Conservation (phyloP, 2,888 invertebrate genomes). For the Lycocerus yunnanus region DNA sequence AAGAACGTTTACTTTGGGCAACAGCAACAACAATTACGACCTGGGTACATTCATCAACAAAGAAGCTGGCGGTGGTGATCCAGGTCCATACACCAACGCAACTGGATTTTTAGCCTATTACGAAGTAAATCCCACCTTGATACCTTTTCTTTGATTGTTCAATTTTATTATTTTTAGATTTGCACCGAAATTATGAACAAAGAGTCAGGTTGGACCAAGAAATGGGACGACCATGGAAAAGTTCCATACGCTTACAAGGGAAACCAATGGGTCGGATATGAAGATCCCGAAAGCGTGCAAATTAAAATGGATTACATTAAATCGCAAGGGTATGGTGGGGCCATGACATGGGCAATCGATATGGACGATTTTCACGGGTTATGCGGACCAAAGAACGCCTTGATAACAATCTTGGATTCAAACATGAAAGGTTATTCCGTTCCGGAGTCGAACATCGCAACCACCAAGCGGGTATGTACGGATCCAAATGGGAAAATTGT, state of each 20-base stretch:
- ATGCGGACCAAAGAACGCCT: conserved; percentile 77
- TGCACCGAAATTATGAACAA: conserved; percentile 75
- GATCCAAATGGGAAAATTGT: neutral
- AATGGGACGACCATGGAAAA: conserved; percentile 82
- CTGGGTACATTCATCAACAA: conserved; percentile 88
- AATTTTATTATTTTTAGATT: conserved; percentile 61
- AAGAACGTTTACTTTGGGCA: conserved; percentile 79
- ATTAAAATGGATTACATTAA: conserved; percentile 91
- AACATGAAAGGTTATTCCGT: conserved; percentile 74
- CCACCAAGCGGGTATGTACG: conserved; percentile 69
- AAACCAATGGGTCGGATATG: conserved; percentile 91
- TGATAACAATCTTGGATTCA: conserved; percentile 73
- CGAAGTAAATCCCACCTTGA: conserved; percentile 61
- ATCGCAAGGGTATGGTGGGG: conserved; percentile 80
- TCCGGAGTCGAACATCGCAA: conserved; percentile 67
- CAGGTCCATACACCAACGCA: conserved; percentile 85
- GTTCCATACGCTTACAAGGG: conserved; percentile 85
- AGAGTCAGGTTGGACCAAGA: conserved; percentile 77
- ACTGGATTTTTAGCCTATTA: conserved; percentile 87
- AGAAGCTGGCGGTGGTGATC: conserved; percentile 85
- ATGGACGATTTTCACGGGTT: conserved; percentile 89
- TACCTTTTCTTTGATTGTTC: neutral
- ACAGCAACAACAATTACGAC: conserved; percentile 80
- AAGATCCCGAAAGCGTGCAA: conserved; percentile 77
- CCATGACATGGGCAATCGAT: conserved; percentile 92